Evolutionary conservation across 1,140 invertebrate species (phyloP).

Genomic region (Drosophila navojoa): DNA sequence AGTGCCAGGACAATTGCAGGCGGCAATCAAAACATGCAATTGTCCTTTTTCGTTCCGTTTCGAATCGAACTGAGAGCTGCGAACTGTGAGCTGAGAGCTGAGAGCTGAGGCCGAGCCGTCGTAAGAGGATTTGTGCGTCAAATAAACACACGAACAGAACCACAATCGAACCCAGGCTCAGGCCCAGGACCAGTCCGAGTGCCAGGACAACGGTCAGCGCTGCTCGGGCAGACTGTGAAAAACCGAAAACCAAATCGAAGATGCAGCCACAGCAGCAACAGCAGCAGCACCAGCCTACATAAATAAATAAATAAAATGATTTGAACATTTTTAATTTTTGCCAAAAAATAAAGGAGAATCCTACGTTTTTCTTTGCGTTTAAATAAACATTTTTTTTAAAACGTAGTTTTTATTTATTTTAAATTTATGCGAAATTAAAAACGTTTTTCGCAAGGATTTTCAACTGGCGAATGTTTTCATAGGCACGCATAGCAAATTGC

Average conservation of each 20-base stretch:
- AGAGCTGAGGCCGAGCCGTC: constrained; percentile 51
- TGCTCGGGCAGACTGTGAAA: constrained; percentile 3
- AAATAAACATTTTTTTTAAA: constrained; percentile 75
- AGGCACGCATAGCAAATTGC: constrained; percentile 59
- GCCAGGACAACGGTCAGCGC: neutral
- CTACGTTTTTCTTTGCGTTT: constrained; percentile 74
- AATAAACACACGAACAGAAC: constrained; percentile 70
- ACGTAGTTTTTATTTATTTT: constrained; percentile 73
- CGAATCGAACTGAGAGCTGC: constrained; percentile 55
- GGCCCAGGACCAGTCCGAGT: neutral
- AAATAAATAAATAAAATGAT: constrained; percentile 83
- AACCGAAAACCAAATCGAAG: constrained; percentile 67
- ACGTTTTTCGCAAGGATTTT: constrained; percentile 77
- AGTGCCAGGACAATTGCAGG: constrained; percentile 73
- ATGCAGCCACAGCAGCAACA: constrained; percentile 46
- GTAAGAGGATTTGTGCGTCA: constrained; percentile 80
- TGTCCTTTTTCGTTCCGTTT: constrained; percentile 67
- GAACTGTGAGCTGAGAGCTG: constrained; percentile 21
- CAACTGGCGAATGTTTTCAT: constrained; percentile 66
- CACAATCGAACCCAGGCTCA: constrained; percentile 14
- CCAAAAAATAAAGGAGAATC: constrained; percentile 36
- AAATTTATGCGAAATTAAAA: constrained; percentile 83
- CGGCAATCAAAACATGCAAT: constrained; percentile 82
- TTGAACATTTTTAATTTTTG: constrained; percentile 78
- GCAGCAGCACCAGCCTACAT: constrained; percentile 58